phyloP scores from a whole-genome alignment of 2,888 invertebrate species.

The Lacanobia oleracea region DNA sequence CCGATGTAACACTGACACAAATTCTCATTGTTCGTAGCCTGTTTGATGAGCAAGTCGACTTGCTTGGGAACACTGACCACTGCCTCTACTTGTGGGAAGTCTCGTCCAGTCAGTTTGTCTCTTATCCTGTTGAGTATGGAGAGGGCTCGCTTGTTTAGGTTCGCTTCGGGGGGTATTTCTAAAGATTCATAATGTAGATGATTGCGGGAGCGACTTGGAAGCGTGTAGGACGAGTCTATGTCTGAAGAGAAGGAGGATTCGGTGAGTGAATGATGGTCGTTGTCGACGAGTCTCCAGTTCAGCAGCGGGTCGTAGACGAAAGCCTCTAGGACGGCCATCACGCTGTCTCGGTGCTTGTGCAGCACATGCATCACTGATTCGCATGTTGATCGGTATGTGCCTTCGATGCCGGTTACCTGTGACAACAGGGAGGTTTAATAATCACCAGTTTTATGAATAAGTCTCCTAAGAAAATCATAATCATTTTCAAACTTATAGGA shows the following conservation, averaged over 20 bases:
- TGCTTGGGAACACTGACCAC: constrained; percentile 96
- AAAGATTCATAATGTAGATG: constrained; percentile 84
- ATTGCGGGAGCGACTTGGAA: constrained; percentile 84
- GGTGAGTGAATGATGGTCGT: constrained; percentile 82
- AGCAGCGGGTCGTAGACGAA: constrained; percentile 99
- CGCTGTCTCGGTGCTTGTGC: constrained; percentile 97
- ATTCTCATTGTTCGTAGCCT: constrained; percentile 99
- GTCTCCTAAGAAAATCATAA: neutral
- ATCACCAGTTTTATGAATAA: neutral
- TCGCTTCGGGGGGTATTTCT: constrained; percentile 93
- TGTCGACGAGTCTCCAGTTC: constrained; percentile 96
- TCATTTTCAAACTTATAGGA: too few species aligned
- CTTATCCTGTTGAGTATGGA: constrained; percentile 97
- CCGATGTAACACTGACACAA: constrained; percentile 99
- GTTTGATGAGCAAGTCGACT: constrained; percentile 97
- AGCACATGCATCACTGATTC: constrained; percentile 99
- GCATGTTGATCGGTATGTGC: constrained; percentile 98
- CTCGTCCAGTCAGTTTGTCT: constrained; percentile 98
- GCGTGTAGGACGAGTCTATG: constrained; percentile 82
- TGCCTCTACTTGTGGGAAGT: constrained; percentile 94
- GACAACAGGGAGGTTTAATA: neutral
- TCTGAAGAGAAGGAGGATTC: constrained; percentile 86
- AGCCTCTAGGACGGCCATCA: constrained; percentile 99
- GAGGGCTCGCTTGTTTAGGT: constrained; percentile 97
- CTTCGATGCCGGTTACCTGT: constrained; percentile 98